Conservation (phyloP, 2,113 vertebrate species). For the Centrocercus urophasianus region DNA sequence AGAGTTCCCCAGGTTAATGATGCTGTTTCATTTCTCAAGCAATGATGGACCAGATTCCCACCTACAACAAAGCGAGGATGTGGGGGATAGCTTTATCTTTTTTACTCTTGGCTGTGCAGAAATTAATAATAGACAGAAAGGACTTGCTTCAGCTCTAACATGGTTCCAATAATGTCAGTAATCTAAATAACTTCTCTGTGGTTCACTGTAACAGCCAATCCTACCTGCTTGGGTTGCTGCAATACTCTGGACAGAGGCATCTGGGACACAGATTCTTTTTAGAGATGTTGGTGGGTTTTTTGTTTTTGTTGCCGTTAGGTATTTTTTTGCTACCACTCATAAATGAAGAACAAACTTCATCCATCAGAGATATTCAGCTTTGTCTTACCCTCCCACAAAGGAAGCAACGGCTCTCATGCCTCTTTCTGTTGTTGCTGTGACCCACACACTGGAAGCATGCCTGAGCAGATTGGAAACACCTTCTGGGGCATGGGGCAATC, state of each 20-base stretch:
- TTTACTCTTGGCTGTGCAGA: not conserved
- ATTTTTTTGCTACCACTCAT: not conserved
- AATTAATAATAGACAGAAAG: not conserved
- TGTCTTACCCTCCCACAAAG: not conserved
- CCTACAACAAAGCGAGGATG: not conserved
- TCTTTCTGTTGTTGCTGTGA: not conserved
- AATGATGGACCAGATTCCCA: not conserved
- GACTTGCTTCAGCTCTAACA: not conserved
- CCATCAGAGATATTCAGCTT: not conserved
- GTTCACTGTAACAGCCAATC: accelerated
- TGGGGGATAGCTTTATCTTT: not conserved
- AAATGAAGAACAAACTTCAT: not conserved
- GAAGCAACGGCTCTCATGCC: not conserved
- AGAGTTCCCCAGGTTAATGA: accelerated
- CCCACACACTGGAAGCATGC: not conserved
- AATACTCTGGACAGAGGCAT: not conserved
- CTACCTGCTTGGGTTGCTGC: accelerated
- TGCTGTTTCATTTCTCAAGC: not conserved
- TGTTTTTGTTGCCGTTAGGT: not conserved
- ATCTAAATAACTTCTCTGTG: not conserved
- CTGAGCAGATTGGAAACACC: not conserved
- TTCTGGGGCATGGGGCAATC: not conserved
- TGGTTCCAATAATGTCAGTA: not conserved
- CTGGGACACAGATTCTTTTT: accelerated
- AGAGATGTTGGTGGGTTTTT: not conserved